These are phyloP conservation scores for Pandion haliaetus DNA, from an alignment of 2,113 vertebrate species.

Conservation along the genomic window DNA sequence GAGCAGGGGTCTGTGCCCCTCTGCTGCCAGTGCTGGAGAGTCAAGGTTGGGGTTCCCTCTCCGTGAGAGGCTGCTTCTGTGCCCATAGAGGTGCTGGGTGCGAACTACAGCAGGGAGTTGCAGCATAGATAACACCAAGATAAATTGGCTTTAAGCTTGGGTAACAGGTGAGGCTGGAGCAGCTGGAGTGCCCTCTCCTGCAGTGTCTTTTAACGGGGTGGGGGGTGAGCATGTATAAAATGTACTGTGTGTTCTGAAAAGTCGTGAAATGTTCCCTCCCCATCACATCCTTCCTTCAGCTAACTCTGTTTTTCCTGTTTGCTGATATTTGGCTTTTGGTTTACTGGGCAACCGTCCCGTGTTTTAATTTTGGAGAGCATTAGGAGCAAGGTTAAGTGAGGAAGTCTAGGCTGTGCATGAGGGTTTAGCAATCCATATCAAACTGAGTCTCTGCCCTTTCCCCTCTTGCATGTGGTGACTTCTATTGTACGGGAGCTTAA, in stretches of 20 bases:
- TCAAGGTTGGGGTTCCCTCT: background rate
- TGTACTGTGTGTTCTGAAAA: accelerated
- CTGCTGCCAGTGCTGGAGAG: background rate
- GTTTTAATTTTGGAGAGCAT: background rate
- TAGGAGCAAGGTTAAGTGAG: background rate
- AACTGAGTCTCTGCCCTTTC: background rate
- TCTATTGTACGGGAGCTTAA: background rate
- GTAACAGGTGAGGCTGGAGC: background rate
- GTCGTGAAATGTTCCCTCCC: background rate
- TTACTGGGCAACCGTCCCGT: background rate
- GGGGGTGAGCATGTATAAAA: background rate
- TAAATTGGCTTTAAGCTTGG: background rate
- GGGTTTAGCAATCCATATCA: background rate
- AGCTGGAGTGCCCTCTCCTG: background rate
- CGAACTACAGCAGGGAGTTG: background rate
- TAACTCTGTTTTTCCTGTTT: background rate
- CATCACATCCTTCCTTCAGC: background rate
- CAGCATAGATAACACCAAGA: background rate
- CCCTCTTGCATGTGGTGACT: background rate
- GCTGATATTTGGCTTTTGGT: background rate
- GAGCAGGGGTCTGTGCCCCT: background rate
- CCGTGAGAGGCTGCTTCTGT: background rate
- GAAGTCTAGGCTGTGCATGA: background rate
- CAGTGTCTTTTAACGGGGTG: accelerated
- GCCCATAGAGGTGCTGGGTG: accelerated